Evolutionary conservation across 2,113 vertebrate genomes (phyloP).

Genomic region (Typhlomys cinereus): DNA sequence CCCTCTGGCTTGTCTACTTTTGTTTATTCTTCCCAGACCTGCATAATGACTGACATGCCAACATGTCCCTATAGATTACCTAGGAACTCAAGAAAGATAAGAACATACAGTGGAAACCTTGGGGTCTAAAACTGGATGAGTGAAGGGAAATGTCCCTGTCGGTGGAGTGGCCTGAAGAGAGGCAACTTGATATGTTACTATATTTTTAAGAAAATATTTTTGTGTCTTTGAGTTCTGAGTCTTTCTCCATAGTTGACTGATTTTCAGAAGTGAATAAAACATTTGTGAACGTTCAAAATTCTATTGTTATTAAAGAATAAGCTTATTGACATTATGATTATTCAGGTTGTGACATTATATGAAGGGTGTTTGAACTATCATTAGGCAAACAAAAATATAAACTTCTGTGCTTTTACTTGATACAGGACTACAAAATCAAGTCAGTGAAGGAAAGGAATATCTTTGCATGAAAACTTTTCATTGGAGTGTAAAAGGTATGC

Average conservation of each 20-base stretch:
- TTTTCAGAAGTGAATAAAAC: conserved; percentile 32
- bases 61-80: too few species aligned
- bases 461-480: conserved; percentile 42
- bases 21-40: too few species aligned
- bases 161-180: too few species aligned
- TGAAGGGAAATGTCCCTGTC: too few species aligned
- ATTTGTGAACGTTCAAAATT: background rate
- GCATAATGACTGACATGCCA: too few species aligned
- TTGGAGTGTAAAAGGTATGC: background rate
- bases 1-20: too few species aligned
- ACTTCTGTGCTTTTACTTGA: background rate
- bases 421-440: background rate
- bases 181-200: too few species aligned
- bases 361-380: background rate
- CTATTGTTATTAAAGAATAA: background rate
- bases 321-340: background rate
- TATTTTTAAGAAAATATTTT: conserved; percentile 23
- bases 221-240: conserved; percentile 1
- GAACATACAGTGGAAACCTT: too few species aligned
- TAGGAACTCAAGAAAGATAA: too few species aligned
- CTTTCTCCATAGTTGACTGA: background rate
- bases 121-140: too few species aligned
- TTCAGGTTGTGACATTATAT: background rate
- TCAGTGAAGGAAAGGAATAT: background rate
- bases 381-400: background rate